Conservation (phyloP, 2,113 vertebrate species). For the Chascanopsetta lugubris region DNA sequence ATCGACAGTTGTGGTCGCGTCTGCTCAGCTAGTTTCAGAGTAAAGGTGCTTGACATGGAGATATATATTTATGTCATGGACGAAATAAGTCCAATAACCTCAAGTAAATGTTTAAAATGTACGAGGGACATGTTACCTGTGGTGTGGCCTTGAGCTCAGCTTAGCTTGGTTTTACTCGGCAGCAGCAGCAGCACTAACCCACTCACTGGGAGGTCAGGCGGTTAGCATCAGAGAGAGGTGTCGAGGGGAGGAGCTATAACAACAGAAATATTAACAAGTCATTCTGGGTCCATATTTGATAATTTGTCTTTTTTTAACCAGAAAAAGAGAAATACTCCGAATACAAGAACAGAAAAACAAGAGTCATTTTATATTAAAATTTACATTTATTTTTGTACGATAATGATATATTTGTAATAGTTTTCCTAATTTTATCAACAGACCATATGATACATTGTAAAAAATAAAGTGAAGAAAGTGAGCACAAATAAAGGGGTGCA, state of each 20-base stretch:
- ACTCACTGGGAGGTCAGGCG: accelerated
- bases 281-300: too few species aligned
- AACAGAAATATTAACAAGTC: neutral
- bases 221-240: accelerated
- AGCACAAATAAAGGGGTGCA: too few species aligned
- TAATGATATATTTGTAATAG: too few species aligned
- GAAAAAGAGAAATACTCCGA: neutral
- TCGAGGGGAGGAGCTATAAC: slow-evolving; percentile 15
- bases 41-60: neutral
- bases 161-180: too few species aligned
- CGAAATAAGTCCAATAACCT: neutral
- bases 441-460: too few species aligned
- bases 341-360: neutral
- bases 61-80: neutral
- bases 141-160: too few species aligned
- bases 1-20: neutral
- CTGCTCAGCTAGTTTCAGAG: neutral
- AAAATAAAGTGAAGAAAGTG: too few species aligned
- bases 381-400: too few species aligned
- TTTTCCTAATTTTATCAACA: too few species aligned
- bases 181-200: neutral
- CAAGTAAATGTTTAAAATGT: too few species aligned
- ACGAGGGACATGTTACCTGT: slow-evolving; percentile 37
- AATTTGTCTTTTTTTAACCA: neutral
- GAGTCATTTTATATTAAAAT: too few species aligned